Evolutionary conservation across 2,888 invertebrate genomes (phyloP), one percentile per base, ranked within the genome.

Genomic region (Tricholauxania praeusta): DNA sequence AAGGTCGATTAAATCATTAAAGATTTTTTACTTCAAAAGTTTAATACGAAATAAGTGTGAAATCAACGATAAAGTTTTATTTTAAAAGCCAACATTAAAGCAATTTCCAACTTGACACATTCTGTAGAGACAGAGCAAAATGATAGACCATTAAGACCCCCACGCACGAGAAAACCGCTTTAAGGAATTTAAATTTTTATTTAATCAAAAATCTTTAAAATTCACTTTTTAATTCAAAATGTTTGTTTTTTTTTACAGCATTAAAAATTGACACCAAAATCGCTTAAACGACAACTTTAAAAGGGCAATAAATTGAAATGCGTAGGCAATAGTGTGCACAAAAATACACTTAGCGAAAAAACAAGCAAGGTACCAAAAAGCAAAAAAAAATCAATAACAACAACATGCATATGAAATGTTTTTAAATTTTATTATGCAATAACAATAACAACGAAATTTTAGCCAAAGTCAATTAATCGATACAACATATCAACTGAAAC

Each of bases 201-300:
- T 39, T 39, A 39, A 39, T 10, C 7, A 39, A 39, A 39, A 5
- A 39, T 39, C 39, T 39, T 10, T 39, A 39, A 39, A 39, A 39
- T 39, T 39, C 39, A 39, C 39, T 39, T 39, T 39, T 28, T 65
- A 55, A 17, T 52, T 53, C 67, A 57, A 69, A 71, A 72, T 77
- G 71, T 76, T 55, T 78, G 28, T 77, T 73, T 72, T 80, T 82
- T 71, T 53, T 79, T 82, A 75, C 83, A 81, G 81, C 76, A 77
- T 79, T 81, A 76, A 78, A 79, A 81, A 72, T 76, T 78, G 75
- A 81, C 76, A 79, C 81, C 78, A 78, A 64, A 74, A 71, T 64
- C 73, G 71, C 62, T 62, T 66, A 77, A 72, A 75, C 19, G 57
- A 52, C 28, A 53, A 49, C 32, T 49, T 57, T 28, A 51, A 52